Conservation (phyloP, 2,888 invertebrate species). For the Shargacucullia verbasci region DNA sequence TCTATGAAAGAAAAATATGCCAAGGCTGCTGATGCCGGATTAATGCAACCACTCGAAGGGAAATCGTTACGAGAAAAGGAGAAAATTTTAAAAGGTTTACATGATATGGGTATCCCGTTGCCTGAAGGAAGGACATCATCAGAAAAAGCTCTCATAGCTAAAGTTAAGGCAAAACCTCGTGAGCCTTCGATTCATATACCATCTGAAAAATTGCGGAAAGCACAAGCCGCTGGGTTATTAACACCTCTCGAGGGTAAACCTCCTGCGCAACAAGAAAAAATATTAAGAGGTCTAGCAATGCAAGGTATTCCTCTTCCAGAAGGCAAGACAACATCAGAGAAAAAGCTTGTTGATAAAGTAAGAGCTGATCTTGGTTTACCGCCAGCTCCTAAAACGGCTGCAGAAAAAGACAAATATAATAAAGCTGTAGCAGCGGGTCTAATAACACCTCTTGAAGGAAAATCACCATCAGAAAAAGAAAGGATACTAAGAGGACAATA, state of each 20-base stretch:
- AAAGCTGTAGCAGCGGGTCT: conserved; percentile 28
- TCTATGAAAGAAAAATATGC: conserved; percentile 15
- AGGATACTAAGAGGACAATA: conserved; percentile 39
- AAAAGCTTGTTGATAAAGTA: conserved; percentile 17
- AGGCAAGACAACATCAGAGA: conserved; percentile 20
- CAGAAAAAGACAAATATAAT: conserved; percentile 12
- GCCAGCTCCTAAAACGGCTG: conserved; percentile 5
- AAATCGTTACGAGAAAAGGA: conserved; percentile 14
- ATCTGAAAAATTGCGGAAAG: conserved; percentile 12
- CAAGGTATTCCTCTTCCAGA: conserved; percentile 52
- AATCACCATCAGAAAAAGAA: conserved; percentile 45
- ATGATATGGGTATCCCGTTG: conserved; percentile 15
- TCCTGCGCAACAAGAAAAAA: conserved; percentile 54
- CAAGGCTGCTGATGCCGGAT: conserved; percentile 24
- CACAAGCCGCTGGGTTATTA: conserved; percentile 46
- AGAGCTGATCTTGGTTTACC: conserved; percentile 36
- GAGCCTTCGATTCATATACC: not conserved
- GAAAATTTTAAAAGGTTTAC: conserved; percentile 12
- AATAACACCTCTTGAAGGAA: conserved; percentile 48
- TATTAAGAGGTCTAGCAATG: conserved; percentile 45
- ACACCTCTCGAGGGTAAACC: conserved; percentile 51
- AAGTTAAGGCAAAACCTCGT: conserved; percentile 6
- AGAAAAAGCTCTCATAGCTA: conserved; percentile 15
- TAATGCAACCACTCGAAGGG: conserved; percentile 14
- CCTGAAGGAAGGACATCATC: conserved; percentile 51